Evolutionary conservation across 2,888 invertebrate genomes (phyloP).

Genomic region (Heliconius erato): DNA sequence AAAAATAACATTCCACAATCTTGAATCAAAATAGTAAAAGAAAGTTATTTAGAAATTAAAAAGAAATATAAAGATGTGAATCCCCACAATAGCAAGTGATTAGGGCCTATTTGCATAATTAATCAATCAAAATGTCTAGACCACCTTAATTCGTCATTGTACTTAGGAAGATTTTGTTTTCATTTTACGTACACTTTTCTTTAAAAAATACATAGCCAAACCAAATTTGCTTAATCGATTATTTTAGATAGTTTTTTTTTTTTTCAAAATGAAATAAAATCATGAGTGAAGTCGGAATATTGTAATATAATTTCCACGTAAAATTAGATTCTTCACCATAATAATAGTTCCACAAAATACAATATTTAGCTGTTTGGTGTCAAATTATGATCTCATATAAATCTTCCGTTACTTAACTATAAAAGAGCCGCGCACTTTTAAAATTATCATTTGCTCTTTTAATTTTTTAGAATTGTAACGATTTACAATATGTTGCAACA

Average conservation of each 20-base stretch:
- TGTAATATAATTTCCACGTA: constrained; percentile 43
- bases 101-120: constrained; percentile 18
- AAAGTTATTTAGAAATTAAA: not conserved
- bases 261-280: not conserved
- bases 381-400: constrained; percentile 50
- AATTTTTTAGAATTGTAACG: not conserved
- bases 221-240: not conserved
- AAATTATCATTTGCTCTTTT: constrained; percentile 43
- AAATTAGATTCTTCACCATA: constrained; percentile 43
- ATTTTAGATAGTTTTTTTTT: not conserved
- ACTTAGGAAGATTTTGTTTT: not conserved
- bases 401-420: constrained; percentile 35
- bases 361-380: constrained; percentile 44
- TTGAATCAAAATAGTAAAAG: not conserved
- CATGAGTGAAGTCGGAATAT: not conserved
- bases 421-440: constrained; percentile 37
- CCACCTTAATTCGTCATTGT: constrained; percentile 24
- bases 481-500: constrained; percentile 40
- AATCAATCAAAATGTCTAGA: constrained; percentile 25
- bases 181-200: not conserved
- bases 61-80: not conserved
- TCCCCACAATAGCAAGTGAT: not conserved
- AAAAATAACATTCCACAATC: no score
- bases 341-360: constrained; percentile 42
- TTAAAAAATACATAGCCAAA: no score